Conservation (phyloP, 2,113 vertebrate genomes). For the Lamprotornis superbus region DNA sequence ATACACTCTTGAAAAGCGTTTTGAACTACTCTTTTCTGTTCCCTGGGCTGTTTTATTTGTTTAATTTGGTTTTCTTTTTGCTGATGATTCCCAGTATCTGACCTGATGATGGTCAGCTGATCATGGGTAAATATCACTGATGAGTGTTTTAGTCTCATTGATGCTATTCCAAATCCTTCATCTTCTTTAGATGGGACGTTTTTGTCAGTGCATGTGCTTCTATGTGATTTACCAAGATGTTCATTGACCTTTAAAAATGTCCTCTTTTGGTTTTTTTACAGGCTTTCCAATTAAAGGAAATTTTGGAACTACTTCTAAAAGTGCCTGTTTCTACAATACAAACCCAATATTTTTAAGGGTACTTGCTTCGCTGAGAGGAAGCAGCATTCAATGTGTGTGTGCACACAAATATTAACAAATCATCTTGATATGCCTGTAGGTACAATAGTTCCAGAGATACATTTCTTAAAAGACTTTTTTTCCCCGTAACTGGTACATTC, state of each 20-base stretch:
- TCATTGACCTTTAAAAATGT: not conserved
- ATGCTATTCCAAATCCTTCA: not conserved
- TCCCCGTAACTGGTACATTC: not conserved
- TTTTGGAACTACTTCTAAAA: not conserved
- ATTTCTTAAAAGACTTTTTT: not conserved
- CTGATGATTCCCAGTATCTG: not conserved
- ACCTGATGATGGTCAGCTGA: not conserved
- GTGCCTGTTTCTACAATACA: not conserved
- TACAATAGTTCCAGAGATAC: not conserved
- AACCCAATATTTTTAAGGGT: not conserved
- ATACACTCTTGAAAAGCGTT: not conserved
- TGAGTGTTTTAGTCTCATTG: not conserved
- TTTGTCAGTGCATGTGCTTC: not conserved
- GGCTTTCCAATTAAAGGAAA: not conserved
- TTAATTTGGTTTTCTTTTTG: not conserved
- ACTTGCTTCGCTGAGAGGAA: not conserved
- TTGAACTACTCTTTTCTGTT: not conserved
- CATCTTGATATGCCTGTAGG: not conserved
- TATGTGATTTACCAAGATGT: not conserved
- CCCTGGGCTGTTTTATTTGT: accelerated
- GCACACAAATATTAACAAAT: not conserved
- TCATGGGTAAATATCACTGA: not conserved
- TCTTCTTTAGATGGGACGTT: not conserved
- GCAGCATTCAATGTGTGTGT: not conserved
- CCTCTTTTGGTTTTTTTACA: not conserved